Evolutionary conservation across 2,113 vertebrate genomes (phyloP), one percentile per base, ranked within the genome.

Genomic region (Smithornis capensis): DNA sequence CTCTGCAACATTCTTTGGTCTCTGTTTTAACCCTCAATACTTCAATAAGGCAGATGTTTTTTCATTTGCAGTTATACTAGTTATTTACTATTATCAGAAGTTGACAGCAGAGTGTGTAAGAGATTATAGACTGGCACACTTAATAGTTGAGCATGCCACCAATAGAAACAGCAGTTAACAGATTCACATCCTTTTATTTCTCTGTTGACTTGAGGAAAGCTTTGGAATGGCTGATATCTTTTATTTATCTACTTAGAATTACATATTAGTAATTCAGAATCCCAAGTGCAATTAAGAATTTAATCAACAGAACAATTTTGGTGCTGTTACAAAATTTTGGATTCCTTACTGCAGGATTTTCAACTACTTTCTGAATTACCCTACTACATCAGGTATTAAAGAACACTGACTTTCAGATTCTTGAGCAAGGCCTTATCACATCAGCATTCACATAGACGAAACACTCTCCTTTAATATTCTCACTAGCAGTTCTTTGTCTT

Each of bases 391-490:
- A 79, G 19, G 14, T 64, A 78, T 49, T 82, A 82, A 83, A 75
- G 56, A 92, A 42, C 13, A 47, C 8, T 8, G 27, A 59, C 59
- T 78, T 79, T 64, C 83, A 83, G 52, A 33, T n/a, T 64, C 47
- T 75, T 52, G 49, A 69, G 82, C 49, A 91, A 91, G 59, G n/a
- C 82, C 23, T 18, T 23, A 80, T 45, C 29, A 29, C 63, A 93
- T 90, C 63, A 91, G 57, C 56, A 93, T 91, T 94, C 94, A 65
- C 3, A 44, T 6, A 57, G 92, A 89, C 33, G 15, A 71, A 91
- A 63, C 45, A 65, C 31, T 82, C 24, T 75, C 60, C 79, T 93
- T 90, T 76, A 92, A 45, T 80, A 94, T 82, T 85, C 92, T 88
- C 59, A 37, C 57, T 69, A 73, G 67, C 25, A 88, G 56, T 93